Evolutionary conservation across 2,888 invertebrate species (phyloP), one percentile per base, ranked within the genome.

Genomic region (Lacanobia oleracea): DNA sequence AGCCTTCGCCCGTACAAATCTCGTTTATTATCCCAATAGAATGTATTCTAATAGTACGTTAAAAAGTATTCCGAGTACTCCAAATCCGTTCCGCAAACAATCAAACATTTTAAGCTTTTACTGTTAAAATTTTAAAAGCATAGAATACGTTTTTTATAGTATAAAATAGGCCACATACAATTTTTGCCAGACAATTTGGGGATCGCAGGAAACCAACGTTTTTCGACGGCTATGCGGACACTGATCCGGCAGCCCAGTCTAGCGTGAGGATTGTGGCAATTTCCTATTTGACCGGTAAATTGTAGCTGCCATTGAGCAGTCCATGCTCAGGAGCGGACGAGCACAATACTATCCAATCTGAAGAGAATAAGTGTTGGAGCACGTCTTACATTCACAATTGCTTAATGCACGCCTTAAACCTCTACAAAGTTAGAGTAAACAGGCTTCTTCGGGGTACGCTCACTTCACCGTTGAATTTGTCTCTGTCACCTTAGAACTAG

Each of bases 221-320:
- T 50, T 48, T 43, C 16, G 27, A 23, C 9, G 12, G 16, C 8
- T n/a, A 48, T 43, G n/a, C 40, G 60, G 59, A 76, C 40, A 60
- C 27, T 18, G 18, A 66, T 76, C 27, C 23, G 51, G 45, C 37
- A 45, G 9, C 18, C 21, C 27, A 48, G 37, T 53, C 48, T 33
- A 18, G 40, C 27, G 33, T 60, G 59, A 74, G 37, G 74, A 74
- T 74, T 40, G 5, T 67, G 5, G 40, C 53, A 67, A 50, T 77
- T 67, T 77, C 68, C 59, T 74, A 37, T 60, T 60, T n/a, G 60
- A 60, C 40, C 27, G 16, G 53, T 48, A 67, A 74, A 40, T 51
- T 67, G 51, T 54, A 16, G 21, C 4, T 45, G 48, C 18, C 40
- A 27, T 48, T 76, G 53, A 76, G 53, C 67, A 45, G 27, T 50